Percentiles rank a stretch among this genome's conserved stretches.
Conservation (phyloP, 2,797 vertebrate genomes). For the Cynodonichthys magdalenae region DNA sequence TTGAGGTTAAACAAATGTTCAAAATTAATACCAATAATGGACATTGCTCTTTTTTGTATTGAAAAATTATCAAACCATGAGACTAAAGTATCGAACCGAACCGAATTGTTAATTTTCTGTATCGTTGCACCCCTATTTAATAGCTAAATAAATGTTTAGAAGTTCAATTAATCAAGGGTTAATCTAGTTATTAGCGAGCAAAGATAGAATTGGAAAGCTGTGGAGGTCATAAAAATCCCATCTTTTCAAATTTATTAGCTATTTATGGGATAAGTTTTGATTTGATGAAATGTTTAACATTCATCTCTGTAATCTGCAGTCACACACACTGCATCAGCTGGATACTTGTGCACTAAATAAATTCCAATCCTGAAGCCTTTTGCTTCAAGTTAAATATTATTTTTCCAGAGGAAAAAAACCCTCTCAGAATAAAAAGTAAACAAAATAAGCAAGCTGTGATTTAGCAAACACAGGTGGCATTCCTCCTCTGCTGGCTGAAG, state of each 20-base stretch:
- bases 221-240: background rate
- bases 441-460: slow-evolving; percentile 17
- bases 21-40: too few species aligned
- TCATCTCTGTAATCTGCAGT: background rate
- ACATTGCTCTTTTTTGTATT: too few species aligned
- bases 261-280: background rate
- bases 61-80: too few species aligned
- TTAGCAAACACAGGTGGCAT: slow-evolving; percentile 26
- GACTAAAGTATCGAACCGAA: too few species aligned
- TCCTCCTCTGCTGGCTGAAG: slow-evolving; percentile 7
- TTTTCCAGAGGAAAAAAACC: slow-evolving; percentile 17
- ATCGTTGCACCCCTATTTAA: too few species aligned
- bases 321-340: slow-evolving; percentile 11
- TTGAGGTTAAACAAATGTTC: too few species aligned
- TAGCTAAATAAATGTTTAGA: too few species aligned
- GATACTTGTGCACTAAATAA: slow-evolving; percentile 21
- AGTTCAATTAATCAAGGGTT: background rate
- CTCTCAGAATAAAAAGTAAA: slow-evolving; percentile 24
- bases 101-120: too few species aligned
- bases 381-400: slow-evolving; percentile 22
- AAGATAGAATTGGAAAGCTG: too few species aligned
- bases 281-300: background rate
- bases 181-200: background rate
- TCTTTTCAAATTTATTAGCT: background rate
- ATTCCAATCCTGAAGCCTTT: slow-evolving; percentile 7